Evolutionary conservation across 2,113 vertebrate species (phyloP).

Genomic region (Spea multiplicata): DNA sequence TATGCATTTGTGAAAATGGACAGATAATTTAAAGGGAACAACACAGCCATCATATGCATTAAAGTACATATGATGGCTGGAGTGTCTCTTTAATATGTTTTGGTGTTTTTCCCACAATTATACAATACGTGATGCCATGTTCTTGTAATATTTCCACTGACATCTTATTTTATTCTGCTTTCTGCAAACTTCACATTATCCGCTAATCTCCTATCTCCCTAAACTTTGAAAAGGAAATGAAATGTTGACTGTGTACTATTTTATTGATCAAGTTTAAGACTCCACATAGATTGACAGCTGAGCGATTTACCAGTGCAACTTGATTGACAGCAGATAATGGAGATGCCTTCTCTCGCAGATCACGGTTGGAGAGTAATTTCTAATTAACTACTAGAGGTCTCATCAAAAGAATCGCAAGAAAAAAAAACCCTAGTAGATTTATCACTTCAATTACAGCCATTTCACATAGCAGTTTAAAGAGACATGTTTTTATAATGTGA

Average conservation of each 20-base stretch:
- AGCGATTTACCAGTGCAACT: constrained; percentile 76
- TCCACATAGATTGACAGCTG: constrained; percentile 79
- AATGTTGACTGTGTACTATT: constrained; percentile 30
- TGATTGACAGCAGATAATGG: constrained; percentile 85
- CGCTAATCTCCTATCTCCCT: constrained; percentile 29
- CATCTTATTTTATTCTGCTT: neutral
- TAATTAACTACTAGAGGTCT: constrained; percentile 82
- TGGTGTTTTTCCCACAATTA: too few relatives aligned
- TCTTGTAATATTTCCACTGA: neutral
- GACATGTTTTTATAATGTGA: constrained; percentile 91
- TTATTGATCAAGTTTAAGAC: constrained; percentile 80
- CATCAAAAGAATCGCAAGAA: constrained; percentile 81
- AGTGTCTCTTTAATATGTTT: too few relatives aligned
- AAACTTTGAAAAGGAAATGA: constrained; percentile 35
- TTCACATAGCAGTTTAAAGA: constrained; percentile 92
- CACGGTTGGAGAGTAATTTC: constrained; percentile 83
- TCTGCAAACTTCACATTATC: neutral
- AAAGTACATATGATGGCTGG: too few relatives aligned
- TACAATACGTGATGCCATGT: too few relatives aligned
- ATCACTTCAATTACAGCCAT: constrained; percentile 92
- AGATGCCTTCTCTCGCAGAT: constrained; percentile 79
- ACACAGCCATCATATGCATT: too few relatives aligned
- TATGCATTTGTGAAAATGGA: too few relatives aligned
- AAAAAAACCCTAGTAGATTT: constrained; percentile 80
- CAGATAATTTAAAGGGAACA: too few relatives aligned